A percentile compares a stretch with the other conserved stretches of the same genome.
phyloP scores from a whole-genome alignment of 1,140 invertebrate genomes.

The Papilio aristodemus region DNA sequence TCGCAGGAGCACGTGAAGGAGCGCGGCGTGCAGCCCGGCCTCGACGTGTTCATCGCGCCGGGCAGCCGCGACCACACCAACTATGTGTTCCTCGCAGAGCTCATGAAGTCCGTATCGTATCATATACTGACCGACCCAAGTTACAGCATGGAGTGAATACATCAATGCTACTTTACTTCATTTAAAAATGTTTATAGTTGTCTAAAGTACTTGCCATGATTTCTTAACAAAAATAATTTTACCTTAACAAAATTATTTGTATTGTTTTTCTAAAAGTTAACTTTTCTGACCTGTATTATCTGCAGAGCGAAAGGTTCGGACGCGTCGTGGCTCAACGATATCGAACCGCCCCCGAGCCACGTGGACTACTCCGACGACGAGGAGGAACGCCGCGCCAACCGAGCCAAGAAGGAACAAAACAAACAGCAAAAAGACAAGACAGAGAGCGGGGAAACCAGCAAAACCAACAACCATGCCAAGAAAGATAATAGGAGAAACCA shows the following conservation, averaged over 20 bases:
- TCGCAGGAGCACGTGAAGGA: slow-evolving; percentile 86
- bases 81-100: slow-evolving; percentile 86
- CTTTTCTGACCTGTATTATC: too few relatives aligned
- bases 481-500: slow-evolving; percentile 59
- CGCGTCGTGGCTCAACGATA: slow-evolving; percentile 91
- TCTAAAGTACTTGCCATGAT: too few relatives aligned
- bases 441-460: slow-evolving; percentile 59
- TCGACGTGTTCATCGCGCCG: slow-evolving; percentile 90
- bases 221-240: too few relatives aligned
- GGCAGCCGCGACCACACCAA: slow-evolving; percentile 84
- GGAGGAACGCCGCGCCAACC: slow-evolving; percentile 83
- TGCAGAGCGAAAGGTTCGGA: slow-evolving; percentile 88
- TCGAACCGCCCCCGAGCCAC: slow-evolving; percentile 87
- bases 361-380: slow-evolving; percentile 95
- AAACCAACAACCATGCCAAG: slow-evolving; percentile 41
- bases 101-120: slow-evolving; percentile 83
- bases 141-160: background rate
- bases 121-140: background rate
- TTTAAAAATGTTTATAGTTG: slow-evolving; percentile 13
- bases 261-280: too few relatives aligned
- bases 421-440: slow-evolving; percentile 46
- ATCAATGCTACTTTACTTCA: too few relatives aligned
- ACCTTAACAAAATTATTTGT: too few relatives aligned
- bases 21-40: slow-evolving; percentile 83
- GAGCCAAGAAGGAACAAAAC: slow-evolving; percentile 61